Conservation (phyloP, 2,113 vertebrate species). For the Passer montanus region DNA sequence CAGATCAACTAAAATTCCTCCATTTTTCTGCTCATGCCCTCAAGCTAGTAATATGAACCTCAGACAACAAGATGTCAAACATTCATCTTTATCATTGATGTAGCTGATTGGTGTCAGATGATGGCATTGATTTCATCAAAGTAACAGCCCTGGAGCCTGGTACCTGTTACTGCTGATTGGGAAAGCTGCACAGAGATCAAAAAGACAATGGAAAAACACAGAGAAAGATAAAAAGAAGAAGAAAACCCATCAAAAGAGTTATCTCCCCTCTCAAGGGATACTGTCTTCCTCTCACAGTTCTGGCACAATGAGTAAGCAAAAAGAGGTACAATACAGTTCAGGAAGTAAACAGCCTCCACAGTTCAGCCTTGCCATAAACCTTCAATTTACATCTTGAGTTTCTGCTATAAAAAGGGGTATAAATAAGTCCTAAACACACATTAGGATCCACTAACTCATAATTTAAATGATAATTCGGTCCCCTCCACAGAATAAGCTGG, state of each 20-base stretch:
- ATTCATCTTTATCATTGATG: neutral
- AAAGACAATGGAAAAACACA: neutral
- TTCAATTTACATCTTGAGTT: neutral
- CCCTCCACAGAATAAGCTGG: neutral
- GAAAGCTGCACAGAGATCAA: neutral
- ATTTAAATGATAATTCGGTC: neutral
- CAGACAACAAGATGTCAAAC: neutral
- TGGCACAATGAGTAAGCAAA: neutral
- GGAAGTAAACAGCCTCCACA: neutral
- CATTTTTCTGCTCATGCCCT: neutral
- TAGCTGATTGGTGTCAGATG: neutral
- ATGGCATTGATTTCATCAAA: neutral
- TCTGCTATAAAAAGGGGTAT: neutral
- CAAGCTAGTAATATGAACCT: neutral
- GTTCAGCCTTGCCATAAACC: neutral
- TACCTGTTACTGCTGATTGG: neutral
- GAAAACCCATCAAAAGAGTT: neutral
- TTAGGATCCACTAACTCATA: neutral
- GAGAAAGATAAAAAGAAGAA: neutral
- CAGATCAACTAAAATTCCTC: neutral
- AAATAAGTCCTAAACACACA: neutral
- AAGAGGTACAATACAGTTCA: neutral
- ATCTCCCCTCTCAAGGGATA: neutral
- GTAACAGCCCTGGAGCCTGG: neutral
- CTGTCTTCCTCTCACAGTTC: neutral